Conservation (phyloP, 2,888 invertebrate genomes). For the Limnephilus rhombicus region DNA sequence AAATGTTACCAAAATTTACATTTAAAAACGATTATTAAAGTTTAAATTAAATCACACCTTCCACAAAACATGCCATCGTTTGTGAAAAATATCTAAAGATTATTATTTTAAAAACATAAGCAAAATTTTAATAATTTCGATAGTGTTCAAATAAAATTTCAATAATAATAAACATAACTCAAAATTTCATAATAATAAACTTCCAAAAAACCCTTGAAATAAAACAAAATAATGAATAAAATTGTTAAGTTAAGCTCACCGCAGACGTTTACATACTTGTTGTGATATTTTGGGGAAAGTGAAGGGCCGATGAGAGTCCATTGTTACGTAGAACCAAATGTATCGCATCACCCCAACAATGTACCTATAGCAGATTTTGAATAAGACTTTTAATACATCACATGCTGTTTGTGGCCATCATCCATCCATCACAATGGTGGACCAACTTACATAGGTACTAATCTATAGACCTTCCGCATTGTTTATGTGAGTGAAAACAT, state of each 20-base stretch:
- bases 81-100: slow-evolving; percentile 21
- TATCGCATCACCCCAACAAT: neutral
- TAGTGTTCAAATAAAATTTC: slow-evolving; percentile 20
- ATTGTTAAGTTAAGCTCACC: neutral
- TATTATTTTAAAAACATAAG: slow-evolving; percentile 9
- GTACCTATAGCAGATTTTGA: slow-evolving; percentile 9
- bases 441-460: neutral
- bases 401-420: neutral
- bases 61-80: slow-evolving; percentile 35
- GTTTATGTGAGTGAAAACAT: neutral
- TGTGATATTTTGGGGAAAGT: slow-evolving; percentile 9
- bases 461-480: neutral
- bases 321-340: neutral
- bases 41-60: slow-evolving; percentile 61
- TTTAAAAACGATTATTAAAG: slow-evolving; percentile 43
- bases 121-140: slow-evolving; percentile 3
- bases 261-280: slow-evolving; percentile 2
- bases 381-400: slow-evolving; percentile 16
- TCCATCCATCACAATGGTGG: neutral
- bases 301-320: neutral
- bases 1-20: slow-evolving; percentile 44
- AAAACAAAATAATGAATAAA: slow-evolving; percentile 9
- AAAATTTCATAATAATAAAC: slow-evolving; percentile 48
- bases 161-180: slow-evolving; percentile 36
- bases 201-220: neutral